Evolutionary conservation across 2,113 vertebrate genomes (phyloP).

Genomic region (Bubo blakistoni): DNA sequence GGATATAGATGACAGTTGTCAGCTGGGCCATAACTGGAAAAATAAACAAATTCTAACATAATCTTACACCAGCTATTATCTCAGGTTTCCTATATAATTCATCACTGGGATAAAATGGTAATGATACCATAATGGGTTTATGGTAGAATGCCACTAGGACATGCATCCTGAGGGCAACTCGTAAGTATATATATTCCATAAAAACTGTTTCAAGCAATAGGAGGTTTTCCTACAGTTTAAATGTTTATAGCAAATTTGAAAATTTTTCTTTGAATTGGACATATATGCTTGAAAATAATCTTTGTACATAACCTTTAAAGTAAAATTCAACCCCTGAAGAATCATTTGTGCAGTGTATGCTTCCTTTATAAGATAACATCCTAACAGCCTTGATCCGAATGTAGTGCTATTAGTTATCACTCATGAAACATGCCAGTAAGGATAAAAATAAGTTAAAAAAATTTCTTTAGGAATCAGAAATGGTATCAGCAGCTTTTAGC

Average conservation of each 20-base stretch:
- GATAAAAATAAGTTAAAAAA: not conserved
- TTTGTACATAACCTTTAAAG: not conserved
- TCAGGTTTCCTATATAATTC: not conserved
- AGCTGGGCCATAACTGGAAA: not conserved
- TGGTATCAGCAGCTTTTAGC: conserved; percentile 32
- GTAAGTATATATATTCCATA: not conserved
- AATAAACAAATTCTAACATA: not conserved
- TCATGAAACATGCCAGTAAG: not conserved
- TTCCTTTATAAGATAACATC: not conserved
- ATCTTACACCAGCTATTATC: not conserved
- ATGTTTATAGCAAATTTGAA: not conserved
- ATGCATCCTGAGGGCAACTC: not conserved
- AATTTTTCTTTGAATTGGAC: not conserved
- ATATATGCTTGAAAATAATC: not conserved
- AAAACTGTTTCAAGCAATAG: not conserved
- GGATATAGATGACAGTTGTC: not conserved
- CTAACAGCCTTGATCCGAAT: not conserved
- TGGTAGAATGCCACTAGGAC: not conserved
- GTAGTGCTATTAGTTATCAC: not conserved
- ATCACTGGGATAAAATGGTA: not conserved
- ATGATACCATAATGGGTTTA: not conserved
- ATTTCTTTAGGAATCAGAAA: conserved; percentile 16
- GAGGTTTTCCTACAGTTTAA: not conserved
- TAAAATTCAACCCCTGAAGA: not conserved
- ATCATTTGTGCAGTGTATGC: not conserved